phyloP scores from a whole-genome alignment of 2,888 invertebrate species.

The Campaea margaritaria region DNA sequence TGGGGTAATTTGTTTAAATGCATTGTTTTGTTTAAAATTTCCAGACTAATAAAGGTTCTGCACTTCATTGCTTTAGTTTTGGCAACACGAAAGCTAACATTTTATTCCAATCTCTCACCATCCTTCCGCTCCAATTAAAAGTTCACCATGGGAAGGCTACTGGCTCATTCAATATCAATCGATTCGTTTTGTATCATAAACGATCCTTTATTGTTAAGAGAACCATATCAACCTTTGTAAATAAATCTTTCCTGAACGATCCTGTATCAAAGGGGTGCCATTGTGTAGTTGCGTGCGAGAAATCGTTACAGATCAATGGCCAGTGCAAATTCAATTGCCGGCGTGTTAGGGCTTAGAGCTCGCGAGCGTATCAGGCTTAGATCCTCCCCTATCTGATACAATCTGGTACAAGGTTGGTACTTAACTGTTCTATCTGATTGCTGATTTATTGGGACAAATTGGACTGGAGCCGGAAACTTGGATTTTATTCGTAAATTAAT shows the following conservation, averaged over 20 bases:
- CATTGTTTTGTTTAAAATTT: no score
- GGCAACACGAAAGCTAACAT: no score
- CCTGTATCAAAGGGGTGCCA: constrained; percentile 32
- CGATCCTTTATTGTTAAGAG: constrained; percentile 19
- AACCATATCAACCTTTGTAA: constrained; percentile 19
- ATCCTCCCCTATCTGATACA: constrained; percentile 6
- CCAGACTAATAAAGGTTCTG: no score
- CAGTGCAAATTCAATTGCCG: constrained; percentile 36
- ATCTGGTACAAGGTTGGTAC: not conserved
- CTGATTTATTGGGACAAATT: not conserved
- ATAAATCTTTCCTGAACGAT: constrained; percentile 16
- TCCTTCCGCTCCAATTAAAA: no score
- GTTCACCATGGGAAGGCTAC: no score
- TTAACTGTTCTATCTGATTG: not conserved
- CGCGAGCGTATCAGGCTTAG: constrained; percentile 12
- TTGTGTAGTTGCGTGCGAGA: constrained; percentile 34
- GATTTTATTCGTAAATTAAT: no score
- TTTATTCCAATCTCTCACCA: no score
- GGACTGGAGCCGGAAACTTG: not conserved
- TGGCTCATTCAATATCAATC: not conserved
- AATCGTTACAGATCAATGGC: constrained; percentile 42
- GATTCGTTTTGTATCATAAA: not conserved
- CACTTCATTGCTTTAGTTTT: no score
- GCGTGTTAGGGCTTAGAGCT: constrained; percentile 22
- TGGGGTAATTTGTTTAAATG: no score